These are phyloP conservation scores for Stenichneumon culpator DNA, from an alignment of 2,888 invertebrate species.

Conservation along the genomic window DNA sequence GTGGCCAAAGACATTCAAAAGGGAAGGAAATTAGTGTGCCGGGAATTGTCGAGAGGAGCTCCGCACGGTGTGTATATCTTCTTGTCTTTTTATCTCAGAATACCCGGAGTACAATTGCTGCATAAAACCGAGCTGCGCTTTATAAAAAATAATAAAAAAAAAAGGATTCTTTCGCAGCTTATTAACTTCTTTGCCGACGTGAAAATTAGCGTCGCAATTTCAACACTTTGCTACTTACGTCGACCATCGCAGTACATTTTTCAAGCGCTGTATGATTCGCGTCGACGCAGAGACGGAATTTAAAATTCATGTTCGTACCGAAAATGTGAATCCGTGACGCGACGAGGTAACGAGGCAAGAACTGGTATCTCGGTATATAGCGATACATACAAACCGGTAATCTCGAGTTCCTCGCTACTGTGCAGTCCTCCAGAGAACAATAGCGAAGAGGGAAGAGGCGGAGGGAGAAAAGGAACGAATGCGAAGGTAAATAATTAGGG, in stretches of 20 bases:
- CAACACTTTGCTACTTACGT: conserved; percentile 12
- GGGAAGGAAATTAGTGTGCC: conserved; percentile 59
- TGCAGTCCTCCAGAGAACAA: neutral
- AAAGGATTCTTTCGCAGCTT: conserved; percentile 37
- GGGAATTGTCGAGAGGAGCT: conserved; percentile 59
- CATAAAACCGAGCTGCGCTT: conserved; percentile 5
- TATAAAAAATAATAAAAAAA: neutral
- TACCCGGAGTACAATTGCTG: conserved; percentile 32
- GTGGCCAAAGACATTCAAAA: conserved; percentile 58
- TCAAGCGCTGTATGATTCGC: neutral
- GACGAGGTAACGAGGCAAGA: conserved; percentile 1
- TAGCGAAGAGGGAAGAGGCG: neutral
- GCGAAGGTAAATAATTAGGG: too few relatives aligned
- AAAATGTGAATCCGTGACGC: neutral
- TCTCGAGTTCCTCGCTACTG: neutral
- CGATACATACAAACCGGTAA: neutral
- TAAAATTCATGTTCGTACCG: neutral
- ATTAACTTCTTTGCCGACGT: conserved; percentile 47
- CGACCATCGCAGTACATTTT: conserved; percentile 6
- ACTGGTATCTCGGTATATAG: neutral
- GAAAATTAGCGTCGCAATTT: conserved; percentile 26
- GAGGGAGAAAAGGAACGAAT: conserved; percentile 11
- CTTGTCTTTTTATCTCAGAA: conserved; percentile 40
- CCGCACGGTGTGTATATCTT: conserved; percentile 26
- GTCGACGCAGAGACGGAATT: neutral